Evolutionary conservation across 2,888 invertebrate genomes (phyloP).

Genomic region (Cordilura impudica): DNA sequence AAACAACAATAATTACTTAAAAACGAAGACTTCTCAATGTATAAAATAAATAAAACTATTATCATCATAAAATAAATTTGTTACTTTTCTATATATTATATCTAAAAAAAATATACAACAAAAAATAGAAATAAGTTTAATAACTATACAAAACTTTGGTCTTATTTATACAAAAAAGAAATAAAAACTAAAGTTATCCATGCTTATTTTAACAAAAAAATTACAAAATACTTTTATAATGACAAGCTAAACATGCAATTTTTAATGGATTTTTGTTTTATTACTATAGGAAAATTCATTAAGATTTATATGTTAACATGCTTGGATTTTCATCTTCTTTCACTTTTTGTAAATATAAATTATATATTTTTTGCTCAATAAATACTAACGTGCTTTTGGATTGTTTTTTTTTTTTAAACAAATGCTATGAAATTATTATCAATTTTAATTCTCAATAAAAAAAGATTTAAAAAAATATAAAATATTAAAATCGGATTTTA

Average conservation of each 20-base stretch:
- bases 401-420: background rate
- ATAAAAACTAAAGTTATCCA: background rate
- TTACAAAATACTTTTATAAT: constrained; percentile 9
- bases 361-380: background rate
- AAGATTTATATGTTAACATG: background rate
- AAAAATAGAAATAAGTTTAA: background rate
- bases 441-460: constrained; percentile 38
- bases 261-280: background rate
- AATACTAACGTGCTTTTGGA: constrained; percentile 26
- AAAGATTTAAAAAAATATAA: background rate
- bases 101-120: background rate
- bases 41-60: background rate
- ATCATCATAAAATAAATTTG: background rate
- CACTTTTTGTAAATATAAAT: background rate
- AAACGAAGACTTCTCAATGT: background rate
- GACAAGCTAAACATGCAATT: constrained; percentile 27
- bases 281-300: background rate
- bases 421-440: background rate
- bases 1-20: constrained; percentile 64
- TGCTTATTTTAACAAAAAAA: background rate
- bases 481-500: background rate
- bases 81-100: background rate
- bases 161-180: constrained; percentile 4
- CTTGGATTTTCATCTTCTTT: background rate
- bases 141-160: background rate